Evolutionary conservation across 1,140 invertebrate species (phyloP), one percentile per base, ranked within the genome.

Genomic region (Pseudomyrmex dendroicus): DNA sequence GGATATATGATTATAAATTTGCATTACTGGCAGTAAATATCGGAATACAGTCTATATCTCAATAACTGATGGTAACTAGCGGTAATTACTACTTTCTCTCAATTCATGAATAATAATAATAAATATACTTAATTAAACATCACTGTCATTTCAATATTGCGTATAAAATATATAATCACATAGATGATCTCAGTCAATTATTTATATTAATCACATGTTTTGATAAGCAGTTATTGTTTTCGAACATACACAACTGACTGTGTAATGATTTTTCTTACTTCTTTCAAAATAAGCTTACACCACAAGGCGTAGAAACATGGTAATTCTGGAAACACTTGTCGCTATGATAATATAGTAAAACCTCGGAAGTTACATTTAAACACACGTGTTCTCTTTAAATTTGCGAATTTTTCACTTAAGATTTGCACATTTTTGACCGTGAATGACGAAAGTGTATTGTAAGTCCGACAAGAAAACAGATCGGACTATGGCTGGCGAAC

Each of bases 401-500:
- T 44, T 4, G 56, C 13, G 35, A 57, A 35, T 72, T 72, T 59
- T 8, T 2, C 54, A 72, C 54, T 70, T 35, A 70, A 13, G 22
- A 35, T 25, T 72, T 70, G 20, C 66, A 59, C 76, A 78, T 57
- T 3, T 0, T 68, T 8, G 17, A 20, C 10, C 13, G 56, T n/a
- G n/a, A 61, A 35, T 50, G 4, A 50, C 44, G n/a, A 48, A 56
- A 20, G 15, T 46, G 20, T 46, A 10, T 22, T 4, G 35, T 35
- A 2, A 0, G 7, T 0, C 44, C 20, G 22, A 8, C 1, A 8
- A n/a, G 17, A 35, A 22, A 56, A 48, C n/a, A 8, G n/a, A 56
- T 72, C 56, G 13, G 35, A 78, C 52, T 20, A 70, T 56, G 54
- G 44, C 54, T 80, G 66, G 76, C 54, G 66, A 80, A 80, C 76